Percentiles rank a stretch among this genome's conserved stretches.
These are phyloP conservation scores for Amphibalanus amphitrite DNA, from an alignment of 1,140 invertebrate genomes.

Conservation along the genomic window DNA sequence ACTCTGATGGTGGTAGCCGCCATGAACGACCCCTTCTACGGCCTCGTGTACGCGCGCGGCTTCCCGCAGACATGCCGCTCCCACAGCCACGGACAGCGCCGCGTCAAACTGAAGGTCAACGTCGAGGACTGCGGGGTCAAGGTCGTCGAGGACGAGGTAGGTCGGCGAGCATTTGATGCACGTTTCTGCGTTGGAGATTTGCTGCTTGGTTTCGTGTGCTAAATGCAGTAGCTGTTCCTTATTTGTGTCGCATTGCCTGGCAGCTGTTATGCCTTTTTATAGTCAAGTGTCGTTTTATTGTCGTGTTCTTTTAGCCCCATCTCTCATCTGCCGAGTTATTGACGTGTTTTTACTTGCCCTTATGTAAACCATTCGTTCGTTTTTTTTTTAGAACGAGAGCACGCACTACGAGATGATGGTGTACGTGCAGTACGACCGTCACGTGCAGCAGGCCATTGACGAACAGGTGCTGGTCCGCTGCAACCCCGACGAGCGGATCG, in stretches of 20 bases:
- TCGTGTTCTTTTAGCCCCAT: too few species aligned
- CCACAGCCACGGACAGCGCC: conserved; percentile 32
- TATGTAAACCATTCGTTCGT: conserved; percentile 4
- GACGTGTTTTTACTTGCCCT: too few species aligned
- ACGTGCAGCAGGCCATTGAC: conserved; percentile 47
- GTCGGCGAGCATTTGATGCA: conserved; percentile 19
- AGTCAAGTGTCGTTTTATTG: too few species aligned
- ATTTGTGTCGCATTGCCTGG: too few species aligned
- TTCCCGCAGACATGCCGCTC: conserved; percentile 42
- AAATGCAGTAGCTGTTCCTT: too few species aligned
- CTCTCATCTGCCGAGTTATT: too few species aligned
- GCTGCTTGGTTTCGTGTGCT: too few species aligned
- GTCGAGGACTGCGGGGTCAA: conserved; percentile 45
- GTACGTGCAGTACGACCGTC: conserved; percentile 48
- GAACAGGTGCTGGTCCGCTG: conserved; percentile 40
- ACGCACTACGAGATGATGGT: conserved; percentile 42
- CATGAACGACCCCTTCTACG: conserved; percentile 43
- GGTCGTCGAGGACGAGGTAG: conserved; percentile 29
- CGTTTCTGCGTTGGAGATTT: too few species aligned
- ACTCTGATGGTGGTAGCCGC: conserved; percentile 34
- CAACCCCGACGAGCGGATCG: conserved; percentile 9
- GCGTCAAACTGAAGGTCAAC: conserved; percentile 37
- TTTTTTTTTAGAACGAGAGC: conserved; percentile 22
- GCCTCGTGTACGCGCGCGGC: conserved; percentile 46
- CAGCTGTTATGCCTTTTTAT: too few species aligned